A percentile compares a stretch with the other conserved stretches of the same genome.
phyloP scores from a whole-genome alignment of 2,797 vertebrate species.

The Oceanodroma leucorhoa region DNA sequence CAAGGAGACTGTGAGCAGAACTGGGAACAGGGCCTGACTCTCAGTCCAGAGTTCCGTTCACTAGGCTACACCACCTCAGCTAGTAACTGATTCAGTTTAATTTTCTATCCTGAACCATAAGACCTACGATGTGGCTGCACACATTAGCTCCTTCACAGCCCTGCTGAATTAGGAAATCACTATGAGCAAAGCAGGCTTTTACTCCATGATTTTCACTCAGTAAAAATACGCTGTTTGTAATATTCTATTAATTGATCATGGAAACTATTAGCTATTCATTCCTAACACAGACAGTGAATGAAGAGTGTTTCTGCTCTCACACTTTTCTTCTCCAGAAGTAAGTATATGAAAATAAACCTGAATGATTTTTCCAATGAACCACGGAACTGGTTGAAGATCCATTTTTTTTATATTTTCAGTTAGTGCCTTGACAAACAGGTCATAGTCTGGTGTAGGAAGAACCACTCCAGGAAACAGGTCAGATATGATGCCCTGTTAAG shows the following conservation, averaged over 20 bases:
- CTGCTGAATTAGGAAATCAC: background rate
- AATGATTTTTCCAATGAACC: conserved; percentile 94
- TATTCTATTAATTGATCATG: background rate
- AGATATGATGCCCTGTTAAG: conserved; percentile 89
- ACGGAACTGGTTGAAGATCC: conserved; percentile 88
- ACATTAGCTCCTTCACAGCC: background rate
- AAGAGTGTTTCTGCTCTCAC: background rate
- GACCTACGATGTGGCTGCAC: background rate
- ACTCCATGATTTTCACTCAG: background rate
- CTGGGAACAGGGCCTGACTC: background rate
- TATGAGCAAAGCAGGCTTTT: background rate
- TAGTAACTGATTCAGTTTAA: background rate
- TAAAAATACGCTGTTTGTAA: background rate
- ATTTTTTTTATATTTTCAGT: conserved; percentile 82
- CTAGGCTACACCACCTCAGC: background rate
- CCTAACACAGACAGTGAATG: background rate
- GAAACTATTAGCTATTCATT: background rate
- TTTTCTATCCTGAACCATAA: background rate
- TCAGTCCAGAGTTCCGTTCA: background rate
- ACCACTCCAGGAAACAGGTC: conserved; percentile 92
- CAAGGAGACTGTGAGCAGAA: background rate
- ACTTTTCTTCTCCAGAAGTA: background rate
- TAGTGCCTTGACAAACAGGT: conserved; percentile 82
- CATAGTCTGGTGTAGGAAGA: conserved; percentile 90
- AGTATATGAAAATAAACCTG: conserved; percentile 79